Conservation (phyloP, 2,797 vertebrate species). For the Rachycentron canadum region DNA sequence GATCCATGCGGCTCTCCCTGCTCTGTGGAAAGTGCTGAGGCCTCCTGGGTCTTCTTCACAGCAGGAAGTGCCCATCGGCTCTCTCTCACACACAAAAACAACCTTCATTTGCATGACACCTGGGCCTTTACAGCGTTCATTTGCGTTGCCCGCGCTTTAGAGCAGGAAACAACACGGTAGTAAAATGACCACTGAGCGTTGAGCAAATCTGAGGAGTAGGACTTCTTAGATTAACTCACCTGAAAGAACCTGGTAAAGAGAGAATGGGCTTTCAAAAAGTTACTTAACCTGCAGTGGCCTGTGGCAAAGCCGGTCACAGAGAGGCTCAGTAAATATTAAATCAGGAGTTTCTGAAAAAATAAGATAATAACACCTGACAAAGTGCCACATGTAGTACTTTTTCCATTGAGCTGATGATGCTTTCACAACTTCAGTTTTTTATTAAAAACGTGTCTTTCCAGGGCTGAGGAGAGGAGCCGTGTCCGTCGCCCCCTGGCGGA, state of each 20-base stretch:
- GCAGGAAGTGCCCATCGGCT: constrained; percentile 25
- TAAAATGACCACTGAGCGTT: constrained; percentile 1
- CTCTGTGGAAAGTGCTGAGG: constrained; percentile 12
- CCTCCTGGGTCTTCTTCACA: constrained; percentile 19
- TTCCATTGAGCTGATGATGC: too few relatives aligned
- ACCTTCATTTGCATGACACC: constrained; percentile 65
- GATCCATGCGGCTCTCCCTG: constrained; percentile 25
- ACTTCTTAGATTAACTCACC: background rate
- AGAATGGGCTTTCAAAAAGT: background rate
- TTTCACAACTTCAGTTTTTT: too few relatives aligned
- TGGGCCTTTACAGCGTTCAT: constrained; percentile 42
- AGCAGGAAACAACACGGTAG: constrained; percentile 6
- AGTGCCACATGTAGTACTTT: too few relatives aligned
- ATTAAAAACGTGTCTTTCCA: background rate
- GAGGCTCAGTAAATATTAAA: too few relatives aligned
- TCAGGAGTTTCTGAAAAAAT: background rate
- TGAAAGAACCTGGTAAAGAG: too few relatives aligned
- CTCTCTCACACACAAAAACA: too few relatives aligned
- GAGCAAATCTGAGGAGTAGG: background rate
- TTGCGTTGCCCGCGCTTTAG: constrained; percentile 42
- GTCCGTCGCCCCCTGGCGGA: constrained; percentile 59
- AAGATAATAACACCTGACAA: too few relatives aligned
- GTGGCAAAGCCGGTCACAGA: background rate
- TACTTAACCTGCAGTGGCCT: background rate
- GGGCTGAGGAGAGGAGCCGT: background rate